A percentile compares a stretch with the other conserved stretches of the same genome.
Conservation (phyloP, 2,797 vertebrate species). For the Gymnocypris eckloni region DNA sequence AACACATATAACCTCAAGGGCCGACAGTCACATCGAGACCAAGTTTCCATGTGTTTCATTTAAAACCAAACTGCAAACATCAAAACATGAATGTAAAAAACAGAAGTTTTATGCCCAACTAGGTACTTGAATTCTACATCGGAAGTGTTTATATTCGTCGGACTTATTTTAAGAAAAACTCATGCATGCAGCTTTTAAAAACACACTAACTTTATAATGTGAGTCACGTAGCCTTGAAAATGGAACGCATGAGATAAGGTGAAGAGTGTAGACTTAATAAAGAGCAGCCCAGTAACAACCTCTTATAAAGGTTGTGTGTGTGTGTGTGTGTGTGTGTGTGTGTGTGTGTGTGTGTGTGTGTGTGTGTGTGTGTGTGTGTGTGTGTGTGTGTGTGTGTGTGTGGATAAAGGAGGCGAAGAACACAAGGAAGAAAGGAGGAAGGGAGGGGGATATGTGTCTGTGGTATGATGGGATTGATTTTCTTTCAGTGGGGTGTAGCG, state of each 20-base stretch:
- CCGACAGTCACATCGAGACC: constrained; percentile 59
- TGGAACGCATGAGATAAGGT: not conserved
- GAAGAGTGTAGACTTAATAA: constrained; percentile 22
- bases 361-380: not conserved
- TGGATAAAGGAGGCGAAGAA: constrained; percentile 39
- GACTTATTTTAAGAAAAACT: constrained; percentile 4
- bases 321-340: not conserved
- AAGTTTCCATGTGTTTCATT: constrained; percentile 31
- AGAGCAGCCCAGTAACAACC: constrained; percentile 15
- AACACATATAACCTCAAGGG: constrained; percentile 81
- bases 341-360: not conserved
- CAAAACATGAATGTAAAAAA: not conserved
- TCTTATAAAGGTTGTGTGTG: constrained; percentile 9
- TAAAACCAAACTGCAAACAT: constrained; percentile 17
- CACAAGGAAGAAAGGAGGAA: constrained; percentile 18
- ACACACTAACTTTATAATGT: not conserved
- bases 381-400: constrained; percentile 18
- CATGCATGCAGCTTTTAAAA: not conserved
- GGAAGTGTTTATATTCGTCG: not conserved
- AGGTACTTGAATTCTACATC: not conserved
- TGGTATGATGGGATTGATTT: constrained; percentile 90
- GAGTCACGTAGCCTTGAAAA: constrained; percentile 16
- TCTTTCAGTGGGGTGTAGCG: constrained; percentile 88
- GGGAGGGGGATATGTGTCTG: constrained; percentile 61
- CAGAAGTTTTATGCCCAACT: not conserved